Evolutionary conservation across 2,888 invertebrate species (phyloP), one percentile per base, ranked within the genome.

Genomic region (Drosophila birchii): DNA sequence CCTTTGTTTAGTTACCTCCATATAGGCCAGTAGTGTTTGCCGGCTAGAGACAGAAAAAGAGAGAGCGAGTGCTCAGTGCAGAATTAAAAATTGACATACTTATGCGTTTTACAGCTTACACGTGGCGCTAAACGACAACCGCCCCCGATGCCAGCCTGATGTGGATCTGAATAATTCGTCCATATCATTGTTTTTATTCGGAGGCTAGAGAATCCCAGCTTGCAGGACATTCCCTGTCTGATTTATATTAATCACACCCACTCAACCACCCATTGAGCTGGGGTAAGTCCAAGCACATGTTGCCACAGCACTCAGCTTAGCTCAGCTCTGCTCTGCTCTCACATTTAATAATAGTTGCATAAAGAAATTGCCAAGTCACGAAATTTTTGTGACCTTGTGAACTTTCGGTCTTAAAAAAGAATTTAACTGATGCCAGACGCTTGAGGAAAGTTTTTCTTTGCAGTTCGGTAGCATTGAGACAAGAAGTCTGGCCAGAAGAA

Each of bases 1-100:
- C 32, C 73, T 82, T 80, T 87, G 82, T 85, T 85, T 82, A 82
- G 82, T 82, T 80, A 85, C 78, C 81, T 78, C 58, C 67, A 74
- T 72, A 68, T 62, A 76, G 72, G 54, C 59, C 61, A 85, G 79
- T 87, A 82, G 88, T 85, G 80, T 79, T 81, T 68, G 16, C 76
- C 78, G 54, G 69, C 47, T 71, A 69, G 51, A 75, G 70, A 72
- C 7, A 8, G 29, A 8, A 8, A 69, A 34, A 75, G 70, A 72
- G 29, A 8, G 29, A 8, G 29, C 29, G 4, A 29, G 78, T 76
- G 64, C 76, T 71, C 75, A 75, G 69, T 74, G 61, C 66, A 60
- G 78, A 73, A 79, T 69, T 84, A 79, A 84, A 78, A 81, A 78
- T 84, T 84, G 79, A 75, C 85, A 84, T 78, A 66, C 64, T 66